Evolutionary conservation across 2,888 invertebrate species (phyloP), one percentile per base, ranked within the genome.

Genomic region (Megamerina dolium): DNA sequence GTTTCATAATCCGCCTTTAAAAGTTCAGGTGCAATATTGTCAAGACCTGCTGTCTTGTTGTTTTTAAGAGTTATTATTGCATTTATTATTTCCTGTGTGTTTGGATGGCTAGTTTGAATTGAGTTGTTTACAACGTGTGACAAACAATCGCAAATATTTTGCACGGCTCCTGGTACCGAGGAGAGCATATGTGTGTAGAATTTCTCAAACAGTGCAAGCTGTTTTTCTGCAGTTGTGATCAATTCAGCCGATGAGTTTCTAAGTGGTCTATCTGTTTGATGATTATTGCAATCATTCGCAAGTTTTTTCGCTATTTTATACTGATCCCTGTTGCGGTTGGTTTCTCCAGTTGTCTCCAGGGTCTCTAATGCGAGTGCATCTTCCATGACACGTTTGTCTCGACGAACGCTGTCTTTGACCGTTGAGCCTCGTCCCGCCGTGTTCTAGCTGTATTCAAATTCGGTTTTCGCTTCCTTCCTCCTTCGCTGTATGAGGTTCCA

Each of bases 321-420:
- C 33, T 17, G 18, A 18, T 18, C 18, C 30, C 30, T 30, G 33
- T 18, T 33, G n/a, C n/a, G n/a, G n/a, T n/a, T n/a, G n/a, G n/a
- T n/a, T n/a, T n/a, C n/a, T n/a, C n/a, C n/a, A n/a, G 18, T 10
- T 16, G 19, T 33, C n/a, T n/a, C n/a, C n/a, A n/a, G 33, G 9
- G 18, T 18, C 13, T 33, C 10, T 33, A 18, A 4, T 2, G 33
- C 33, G 12, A 33, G 4, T 17, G 16, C 33, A 4, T 33, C 33
- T 17, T 16, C 33, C 33, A 33, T 33, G 33, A 18, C 33, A 33
- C 33, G 33, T 33, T 33, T 33, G 33, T 33, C 20, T n/a, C 18
- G 18, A 18, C 33, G 33, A 13, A 19, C 33, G 4, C 33, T 33
- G 8, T 14, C 13, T 13, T 33, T 33, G 9, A 33, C 18, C 30